A percentile compares a stretch with the other conserved stretches of the same genome.
phyloP scores from a whole-genome alignment of 2,888 invertebrate species.

The Cryptocephalus moraei region DNA sequence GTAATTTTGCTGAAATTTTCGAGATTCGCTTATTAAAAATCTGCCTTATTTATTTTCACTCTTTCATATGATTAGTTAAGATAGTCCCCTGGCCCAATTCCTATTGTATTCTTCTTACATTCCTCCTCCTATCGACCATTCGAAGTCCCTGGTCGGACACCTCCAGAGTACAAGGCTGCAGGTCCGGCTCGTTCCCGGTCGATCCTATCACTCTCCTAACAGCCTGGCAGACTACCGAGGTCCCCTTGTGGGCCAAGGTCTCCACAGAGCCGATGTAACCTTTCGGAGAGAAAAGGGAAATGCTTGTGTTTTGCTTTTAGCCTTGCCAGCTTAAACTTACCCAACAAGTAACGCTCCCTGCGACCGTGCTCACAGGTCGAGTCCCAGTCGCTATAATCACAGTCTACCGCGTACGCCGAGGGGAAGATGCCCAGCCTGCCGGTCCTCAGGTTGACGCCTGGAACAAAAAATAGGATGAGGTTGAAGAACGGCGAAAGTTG shows the following conservation, averaged over 20 bases:
- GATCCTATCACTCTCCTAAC: slow-evolving; percentile 76
- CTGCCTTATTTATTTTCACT: no score
- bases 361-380: slow-evolving; percentile 74
- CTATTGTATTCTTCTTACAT: slow-evolving; percentile 20
- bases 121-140: slow-evolving; percentile 84
- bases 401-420: slow-evolving; percentile 92
- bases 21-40: no score
- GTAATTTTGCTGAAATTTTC: no score
- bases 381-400: slow-evolving; percentile 94
- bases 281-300: slow-evolving; percentile 3
- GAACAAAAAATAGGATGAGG: slow-evolving; percentile 18
- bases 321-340: slow-evolving; percentile 3
- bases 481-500: no score
- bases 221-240: slow-evolving; percentile 86
- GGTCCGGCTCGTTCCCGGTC: slow-evolving; percentile 55
- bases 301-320: not conserved
- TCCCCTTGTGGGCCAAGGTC: slow-evolving; percentile 94
- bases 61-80: no score
- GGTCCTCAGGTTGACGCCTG: slow-evolving; percentile 88
- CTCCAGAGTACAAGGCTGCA: slow-evolving; percentile 82
- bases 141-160: slow-evolving; percentile 91
- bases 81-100: no score
- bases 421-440: slow-evolving; percentile 90
- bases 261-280: slow-evolving; percentile 93
- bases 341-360: slow-evolving; percentile 78